Conservation (phyloP, 1,140 invertebrate species). For the Cydia splendana region DNA sequence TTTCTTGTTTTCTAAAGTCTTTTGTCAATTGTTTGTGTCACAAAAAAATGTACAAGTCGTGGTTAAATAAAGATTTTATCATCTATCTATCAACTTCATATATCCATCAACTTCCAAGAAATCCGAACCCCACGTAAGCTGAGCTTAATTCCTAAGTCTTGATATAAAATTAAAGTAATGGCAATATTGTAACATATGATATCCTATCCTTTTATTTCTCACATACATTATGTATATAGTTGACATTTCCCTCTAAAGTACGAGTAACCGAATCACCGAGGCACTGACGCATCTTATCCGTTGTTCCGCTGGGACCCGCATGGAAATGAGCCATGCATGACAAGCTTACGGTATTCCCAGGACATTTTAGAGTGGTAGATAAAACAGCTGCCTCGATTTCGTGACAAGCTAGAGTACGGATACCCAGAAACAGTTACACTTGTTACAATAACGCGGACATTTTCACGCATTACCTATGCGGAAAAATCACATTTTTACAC, state of each 20-base stretch:
- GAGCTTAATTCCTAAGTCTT: too few species aligned
- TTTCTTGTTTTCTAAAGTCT: too few species aligned
- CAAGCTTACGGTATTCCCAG: slow-evolving; percentile 11
- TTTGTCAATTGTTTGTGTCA: too few species aligned
- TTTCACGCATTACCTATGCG: too few species aligned
- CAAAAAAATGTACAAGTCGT: too few species aligned
- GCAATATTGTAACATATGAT: neutral
- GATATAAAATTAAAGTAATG: neutral
- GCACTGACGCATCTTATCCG: slow-evolving; percentile 1
- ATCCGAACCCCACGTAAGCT: too few species aligned
- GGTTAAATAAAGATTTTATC: too few species aligned
- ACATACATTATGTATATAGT: neutral
- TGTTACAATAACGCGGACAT: too few species aligned
- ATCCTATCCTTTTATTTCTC: neutral
- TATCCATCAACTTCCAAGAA: too few species aligned
- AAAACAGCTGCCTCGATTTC: neutral
- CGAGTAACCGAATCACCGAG: neutral
- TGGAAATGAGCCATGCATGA: slow-evolving; percentile 5
- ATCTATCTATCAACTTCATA: too few species aligned
- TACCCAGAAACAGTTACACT: neutral
- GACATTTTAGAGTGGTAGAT: neutral
- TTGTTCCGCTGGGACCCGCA: neutral
- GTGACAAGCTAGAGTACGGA: neutral
- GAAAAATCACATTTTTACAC: too few species aligned
- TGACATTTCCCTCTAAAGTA: neutral